Evolutionary conservation across 1,140 invertebrate species (phyloP), one percentile per base, ranked within the genome.

Genomic region (Eumaeus atala): DNA sequence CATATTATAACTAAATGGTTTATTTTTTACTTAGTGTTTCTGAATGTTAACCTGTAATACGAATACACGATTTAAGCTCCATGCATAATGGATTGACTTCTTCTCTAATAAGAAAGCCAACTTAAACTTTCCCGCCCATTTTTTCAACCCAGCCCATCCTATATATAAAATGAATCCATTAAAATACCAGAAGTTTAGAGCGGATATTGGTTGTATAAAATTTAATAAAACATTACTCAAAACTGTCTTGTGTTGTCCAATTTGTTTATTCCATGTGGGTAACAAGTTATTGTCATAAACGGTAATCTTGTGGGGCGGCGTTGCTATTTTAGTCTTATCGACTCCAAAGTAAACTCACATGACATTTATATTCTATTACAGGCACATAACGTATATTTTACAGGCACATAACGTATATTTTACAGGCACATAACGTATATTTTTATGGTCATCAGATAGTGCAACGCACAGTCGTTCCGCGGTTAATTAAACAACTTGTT

Each of bases 311-410:
- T 56, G 61, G 65, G 38, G 40, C 12, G 53, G 62, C 55, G 18
- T 54, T 55, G 60, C 62, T 73, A 72, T 74, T 74, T 74, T 53
- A 51, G 63, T 70, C 72, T 73, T 68, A 73, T 66, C 70, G 62
- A 70, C 72, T 70, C 51, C 64, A 66, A 61, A 59, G 56, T 70
- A 64, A 69, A 69, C 54, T 56, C 51, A 51, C 56, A 49, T 36
- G 40, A 56, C 47, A 48, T 52, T 54, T 55, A 51, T 58, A n/a
- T 52, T 40, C n/a, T 21, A 52, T 37, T 17, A 28, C 38, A 52
- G 12, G 51, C 9, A 44, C 17, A 17, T 17, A 16, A 40, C 16
- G 38, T 40, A 14, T 9, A 40, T 40, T 40, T 40, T 40, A n/a
- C 16, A 40, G n/a, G 50, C 9, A n/a, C n/a, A n/a, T n/a, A n/a